Conservation (phyloP, 2,888 invertebrate genomes). For the Pollenia griseotomentosa region DNA sequence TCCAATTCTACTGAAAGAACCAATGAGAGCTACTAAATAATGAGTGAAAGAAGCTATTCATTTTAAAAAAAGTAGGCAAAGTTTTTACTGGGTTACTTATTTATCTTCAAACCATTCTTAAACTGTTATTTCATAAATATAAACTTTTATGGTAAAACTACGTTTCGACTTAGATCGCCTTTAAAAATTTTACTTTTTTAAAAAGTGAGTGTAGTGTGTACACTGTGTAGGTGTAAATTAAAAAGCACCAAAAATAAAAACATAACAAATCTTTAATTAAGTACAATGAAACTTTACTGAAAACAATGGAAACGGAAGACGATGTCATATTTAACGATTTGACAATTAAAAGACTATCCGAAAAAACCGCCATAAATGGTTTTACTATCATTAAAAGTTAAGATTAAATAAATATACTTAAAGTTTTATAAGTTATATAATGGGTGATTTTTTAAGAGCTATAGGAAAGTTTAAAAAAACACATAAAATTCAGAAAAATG, state of each 20-base stretch:
- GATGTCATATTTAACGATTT: constrained; percentile 31
- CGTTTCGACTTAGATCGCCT: not conserved
- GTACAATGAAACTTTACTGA: not conserved
- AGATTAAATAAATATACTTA: not conserved
- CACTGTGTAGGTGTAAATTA: constrained; percentile 34
- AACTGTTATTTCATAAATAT: no score
- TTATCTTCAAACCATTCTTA: no score
- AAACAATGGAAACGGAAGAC: constrained; percentile 52
- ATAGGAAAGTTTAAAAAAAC: no score
- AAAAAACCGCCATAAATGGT: constrained; percentile 36
- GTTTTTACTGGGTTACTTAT: no score
- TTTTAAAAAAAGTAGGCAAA: no score
- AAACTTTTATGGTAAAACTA: no score
- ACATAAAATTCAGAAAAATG: no score
- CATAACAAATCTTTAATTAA: constrained; percentile 2
- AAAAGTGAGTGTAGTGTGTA: no score
- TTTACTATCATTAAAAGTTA: not conserved
- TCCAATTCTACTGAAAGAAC: no score
- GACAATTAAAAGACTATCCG: constrained; percentile 26
- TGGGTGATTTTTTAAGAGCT: no score
- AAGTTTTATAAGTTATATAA: constrained; percentile 4
- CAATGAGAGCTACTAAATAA: no score
- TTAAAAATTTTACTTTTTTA: not conserved
- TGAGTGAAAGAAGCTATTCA: no score
- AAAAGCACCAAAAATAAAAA: not conserved